phyloP scores from a whole-genome alignment of 2,888 invertebrate genomes.

The Mechanitis messenoides region DNA sequence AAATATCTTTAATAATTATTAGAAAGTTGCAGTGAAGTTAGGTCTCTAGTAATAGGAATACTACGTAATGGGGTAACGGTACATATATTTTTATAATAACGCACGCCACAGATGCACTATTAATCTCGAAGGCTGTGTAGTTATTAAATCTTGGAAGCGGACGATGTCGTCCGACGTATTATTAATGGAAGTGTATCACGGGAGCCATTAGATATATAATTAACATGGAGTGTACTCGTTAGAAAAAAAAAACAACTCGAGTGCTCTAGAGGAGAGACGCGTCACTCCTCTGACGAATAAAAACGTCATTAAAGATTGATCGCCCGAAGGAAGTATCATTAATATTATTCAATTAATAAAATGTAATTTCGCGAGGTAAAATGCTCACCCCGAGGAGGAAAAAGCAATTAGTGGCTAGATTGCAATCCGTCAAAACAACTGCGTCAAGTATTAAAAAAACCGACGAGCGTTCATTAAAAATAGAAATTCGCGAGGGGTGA shows the following conservation, averaged over 20 bases:
- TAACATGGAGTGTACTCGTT: constrained; percentile 64
- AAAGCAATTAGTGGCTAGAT: constrained; percentile 78
- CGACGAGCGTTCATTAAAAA: constrained; percentile 72
- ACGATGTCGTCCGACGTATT: constrained; percentile 64
- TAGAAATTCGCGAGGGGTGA: constrained; percentile 74
- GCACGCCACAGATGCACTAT: constrained; percentile 65
- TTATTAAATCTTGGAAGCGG: constrained; percentile 69
- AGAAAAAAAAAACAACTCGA: constrained; percentile 56
- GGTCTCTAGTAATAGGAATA: constrained; percentile 32
- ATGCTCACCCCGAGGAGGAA: constrained; percentile 71
- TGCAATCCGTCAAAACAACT: constrained; percentile 77
- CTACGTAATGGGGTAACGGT: constrained; percentile 35
- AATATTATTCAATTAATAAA: constrained; percentile 78
- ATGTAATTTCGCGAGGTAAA: constrained; percentile 71
- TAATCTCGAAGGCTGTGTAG: constrained; percentile 62
- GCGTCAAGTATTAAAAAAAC: constrained; percentile 65
- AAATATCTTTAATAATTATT: constrained; percentile 21
- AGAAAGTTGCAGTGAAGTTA: constrained; percentile 23
- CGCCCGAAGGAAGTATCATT: constrained; percentile 71
- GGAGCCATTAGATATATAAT: constrained; percentile 75
- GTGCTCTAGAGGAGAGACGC: constrained; percentile 47
- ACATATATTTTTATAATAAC: constrained; percentile 60
- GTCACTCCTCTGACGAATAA: constrained; percentile 68
- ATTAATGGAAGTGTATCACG: constrained; percentile 77
- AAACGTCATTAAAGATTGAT: constrained; percentile 76